Percentiles rank a stretch among this genome's conserved stretches.
These are phyloP conservation scores for Trachymyrmex septentrionalis DNA, from an alignment of 1,140 invertebrate species.

Conservation along the genomic window DNA sequence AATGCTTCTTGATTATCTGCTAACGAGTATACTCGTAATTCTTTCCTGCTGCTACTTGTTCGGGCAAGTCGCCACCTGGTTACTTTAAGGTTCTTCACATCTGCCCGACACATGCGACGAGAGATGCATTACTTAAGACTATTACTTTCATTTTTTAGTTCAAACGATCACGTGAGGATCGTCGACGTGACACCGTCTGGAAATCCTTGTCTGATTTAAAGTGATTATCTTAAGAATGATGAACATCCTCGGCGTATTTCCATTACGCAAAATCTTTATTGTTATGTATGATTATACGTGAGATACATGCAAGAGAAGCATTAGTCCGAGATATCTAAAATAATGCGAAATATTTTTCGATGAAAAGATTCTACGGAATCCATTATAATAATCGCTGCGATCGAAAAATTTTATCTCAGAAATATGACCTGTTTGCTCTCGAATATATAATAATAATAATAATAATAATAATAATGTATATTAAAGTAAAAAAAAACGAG, in stretches of 20 bases:
- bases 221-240: constrained; percentile 14
- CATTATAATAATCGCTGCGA: not conserved
- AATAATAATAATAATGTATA: not conserved
- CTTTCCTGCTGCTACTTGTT: not conserved
- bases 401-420: not conserved
- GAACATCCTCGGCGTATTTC: constrained; percentile 24
- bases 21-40: constrained; percentile 51
- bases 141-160: constrained; percentile 40
- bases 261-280: constrained; percentile 46
- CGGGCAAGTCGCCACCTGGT: not conserved
- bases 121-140: constrained; percentile 48
- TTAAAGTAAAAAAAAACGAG: no score
- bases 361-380: not conserved
- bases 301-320: not conserved
- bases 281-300: not conserved
- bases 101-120: constrained; percentile 64
- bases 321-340: constrained; percentile 1
- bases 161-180: not conserved
- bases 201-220: constrained; percentile 53
- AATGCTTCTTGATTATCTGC: constrained; percentile 37
- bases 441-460: not conserved
- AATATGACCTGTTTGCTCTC: not conserved
- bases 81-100: constrained; percentile 41
- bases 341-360: not conserved
- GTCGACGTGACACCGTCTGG: constrained; percentile 36